Conservation (phyloP, 2,113 vertebrate species). For the Lophius piscatorius region DNA sequence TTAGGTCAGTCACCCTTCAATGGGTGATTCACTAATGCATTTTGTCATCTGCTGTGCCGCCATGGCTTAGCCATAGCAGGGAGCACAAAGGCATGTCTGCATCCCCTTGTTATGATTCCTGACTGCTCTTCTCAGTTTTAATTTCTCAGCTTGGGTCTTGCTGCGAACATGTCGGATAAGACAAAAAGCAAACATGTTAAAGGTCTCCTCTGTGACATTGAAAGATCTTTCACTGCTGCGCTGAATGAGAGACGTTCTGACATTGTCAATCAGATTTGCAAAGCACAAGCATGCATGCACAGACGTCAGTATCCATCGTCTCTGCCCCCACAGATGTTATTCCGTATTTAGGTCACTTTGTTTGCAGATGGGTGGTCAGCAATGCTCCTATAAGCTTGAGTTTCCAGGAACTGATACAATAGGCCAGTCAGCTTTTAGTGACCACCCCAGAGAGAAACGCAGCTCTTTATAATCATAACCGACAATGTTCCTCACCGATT, state of each 20-base stretch:
- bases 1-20: conserved; percentile 76
- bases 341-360: conserved; percentile 76
- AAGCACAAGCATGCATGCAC: conserved; percentile 7
- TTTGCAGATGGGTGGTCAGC: conserved; percentile 75
- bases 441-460: conserved; percentile 63
- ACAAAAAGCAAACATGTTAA: conserved; percentile 26
- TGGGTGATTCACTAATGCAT: conserved; percentile 69
- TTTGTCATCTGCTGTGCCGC: conserved; percentile 64
- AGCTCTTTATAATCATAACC: conserved; percentile 64
- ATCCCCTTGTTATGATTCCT: conserved; percentile 31
- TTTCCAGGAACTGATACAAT: conserved; percentile 72
- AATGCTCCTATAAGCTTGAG: conserved; percentile 56
- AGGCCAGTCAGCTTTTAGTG: conserved; percentile 46
- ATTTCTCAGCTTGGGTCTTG: conserved; percentile 41
- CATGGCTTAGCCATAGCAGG: conserved; percentile 30
- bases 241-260: conserved; percentile 9
- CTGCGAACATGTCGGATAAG: conserved; percentile 31
- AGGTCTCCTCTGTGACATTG: conserved; percentile 44
- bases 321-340: conserved; percentile 72
- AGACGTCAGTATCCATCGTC: conserved; percentile 40
- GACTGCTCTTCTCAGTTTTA: conserved; percentile 44
- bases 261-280: background rate
- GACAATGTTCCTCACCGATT: conserved; percentile 60
- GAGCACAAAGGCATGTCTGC: conserved; percentile 46
- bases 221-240: conserved; percentile 36